Base-by-base conservation (phyloP, 92 coral and sea anemone genomes). In the Bergia sp. region DNA sequence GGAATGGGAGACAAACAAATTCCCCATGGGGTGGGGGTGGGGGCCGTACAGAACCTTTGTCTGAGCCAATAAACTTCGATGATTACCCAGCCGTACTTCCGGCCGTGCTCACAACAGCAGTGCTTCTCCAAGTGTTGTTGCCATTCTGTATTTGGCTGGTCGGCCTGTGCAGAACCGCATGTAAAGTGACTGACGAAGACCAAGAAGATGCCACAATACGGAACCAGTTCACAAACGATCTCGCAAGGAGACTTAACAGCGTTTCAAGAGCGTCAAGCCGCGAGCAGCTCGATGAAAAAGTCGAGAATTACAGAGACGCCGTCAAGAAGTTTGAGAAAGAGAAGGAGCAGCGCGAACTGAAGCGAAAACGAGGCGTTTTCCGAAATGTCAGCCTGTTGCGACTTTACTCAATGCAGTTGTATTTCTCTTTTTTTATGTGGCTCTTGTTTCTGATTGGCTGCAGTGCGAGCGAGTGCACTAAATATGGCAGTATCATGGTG, bases 351-450 rank as follows among this genome's bases (percentile, higher is more conserved):
- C 76, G 82, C 47, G 94, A 95, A 78, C 20, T 87, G 75, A 94
- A 90, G 82, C 89, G 97, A 13, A 92, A 91, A 81, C 85, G 86
- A 40, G 94, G 97, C 58, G 45, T 86, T 53, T 89, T 84, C 80
- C 90, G 96, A 23, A 89, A 92, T 49, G 93, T 93, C 5, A 89
- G 95, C 55, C 37, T 89, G 42, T 57, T 79, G 36, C 91, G 97
- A 43, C 89, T 93, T 40, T 77, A 86, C 55, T 94, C 97, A 37
- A 89, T 94, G 93, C 91, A 91, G 20, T 37, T 93, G 86, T 91
- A 73, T 61, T 84, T 93, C 81, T 94, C 97, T 36, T 94, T 94
- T 55, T 89, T 86, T 53, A 72, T 94, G 73, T 94, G 97, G 97
- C 75, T 87, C 6, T 37, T 93, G 18, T 94, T 86, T 67, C 74